Evolutionary conservation across 2,888 invertebrate species (phyloP), one percentile per base, ranked within the genome.

Genomic region (Archips crataeganus): DNA sequence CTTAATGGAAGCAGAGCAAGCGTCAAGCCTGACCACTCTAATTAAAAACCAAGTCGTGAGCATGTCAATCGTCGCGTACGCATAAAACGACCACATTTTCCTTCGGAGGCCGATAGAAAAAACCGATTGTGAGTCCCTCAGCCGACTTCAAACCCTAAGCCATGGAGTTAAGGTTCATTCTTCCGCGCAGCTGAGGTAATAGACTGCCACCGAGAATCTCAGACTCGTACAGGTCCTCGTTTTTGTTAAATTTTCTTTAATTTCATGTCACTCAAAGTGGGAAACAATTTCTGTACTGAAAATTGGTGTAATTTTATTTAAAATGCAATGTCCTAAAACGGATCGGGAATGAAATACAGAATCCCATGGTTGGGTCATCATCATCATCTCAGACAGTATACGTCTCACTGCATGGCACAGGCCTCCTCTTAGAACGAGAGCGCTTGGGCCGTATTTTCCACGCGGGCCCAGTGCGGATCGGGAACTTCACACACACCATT

Each of bases 131-230:
- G 78, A 77, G 81, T 78, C 76, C 78, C 78, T 79, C 23, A 36
- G 5, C 10, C 23, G 13, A 71, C 70, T 68, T 69, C 69, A 2
- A 63, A 69, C 70, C 57, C 64, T 73, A 77, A 63, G 3, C 4
- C 51, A 11, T 2, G 2, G 51, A 2, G 2, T 74, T 79, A 79
- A 67, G 72, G 77, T 74, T 54, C 36, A 75, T 60, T 78, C 76
- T 79, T 9, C 8, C 13, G 66, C n/a, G 39, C 5, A 13, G 65
- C 69, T 75, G 78, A 83, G 83, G 87, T 88, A 89, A 88, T 87
- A 89, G 85, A 89, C 83, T 79, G 85, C 84, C 84, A 86, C 84
- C 32, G 86, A 81, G 88, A 89, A 90, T 89, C 84, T 85, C 79
- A 79, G 78, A 82, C 84, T 80, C 85, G 87, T 85, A 84, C 79